A percentile compares a stretch with the other conserved stretches of the same genome.
These are phyloP conservation scores for Megaceryle alcyon DNA, from an alignment of 2,797 vertebrate genomes.

Conservation along the genomic window DNA sequence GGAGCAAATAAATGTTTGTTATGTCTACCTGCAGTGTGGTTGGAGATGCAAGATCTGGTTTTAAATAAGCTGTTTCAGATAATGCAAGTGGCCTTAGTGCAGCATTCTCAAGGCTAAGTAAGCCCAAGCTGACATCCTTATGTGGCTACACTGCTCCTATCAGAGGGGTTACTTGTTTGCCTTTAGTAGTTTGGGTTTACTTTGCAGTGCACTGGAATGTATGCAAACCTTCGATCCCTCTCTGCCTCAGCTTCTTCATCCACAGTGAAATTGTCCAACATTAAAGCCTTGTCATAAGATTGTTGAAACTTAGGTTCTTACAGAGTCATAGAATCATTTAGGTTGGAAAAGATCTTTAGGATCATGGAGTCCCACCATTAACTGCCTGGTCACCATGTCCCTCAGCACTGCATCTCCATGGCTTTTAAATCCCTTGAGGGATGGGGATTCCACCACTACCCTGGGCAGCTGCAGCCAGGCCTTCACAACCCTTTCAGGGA, in stretches of 20 bases:
- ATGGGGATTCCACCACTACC: not conserved
- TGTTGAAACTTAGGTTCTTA: not conserved
- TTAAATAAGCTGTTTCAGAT: not conserved
- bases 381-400: not conserved
- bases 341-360: not conserved
- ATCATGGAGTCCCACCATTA: not conserved
- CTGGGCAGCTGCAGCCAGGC: not conserved
- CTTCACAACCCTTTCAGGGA: not conserved
- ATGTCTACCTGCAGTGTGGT: not conserved
- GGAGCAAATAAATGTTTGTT: not conserved
- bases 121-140: not conserved
- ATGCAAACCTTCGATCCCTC: not conserved
- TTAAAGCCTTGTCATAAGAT: not conserved
- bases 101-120: not conserved
- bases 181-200: not conserved
- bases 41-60: not conserved
- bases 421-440: not conserved
- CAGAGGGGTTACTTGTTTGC: not conserved
- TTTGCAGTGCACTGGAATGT: not conserved
- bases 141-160: rapidly evolving
- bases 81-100: not conserved
- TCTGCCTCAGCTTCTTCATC: not conserved
- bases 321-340: not conserved
- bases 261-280: not conserved
- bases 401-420: not conserved